These are phyloP conservation scores for Capromys pilorides DNA, from an alignment of 2,797 vertebrate species.

Conservation along the genomic window DNA sequence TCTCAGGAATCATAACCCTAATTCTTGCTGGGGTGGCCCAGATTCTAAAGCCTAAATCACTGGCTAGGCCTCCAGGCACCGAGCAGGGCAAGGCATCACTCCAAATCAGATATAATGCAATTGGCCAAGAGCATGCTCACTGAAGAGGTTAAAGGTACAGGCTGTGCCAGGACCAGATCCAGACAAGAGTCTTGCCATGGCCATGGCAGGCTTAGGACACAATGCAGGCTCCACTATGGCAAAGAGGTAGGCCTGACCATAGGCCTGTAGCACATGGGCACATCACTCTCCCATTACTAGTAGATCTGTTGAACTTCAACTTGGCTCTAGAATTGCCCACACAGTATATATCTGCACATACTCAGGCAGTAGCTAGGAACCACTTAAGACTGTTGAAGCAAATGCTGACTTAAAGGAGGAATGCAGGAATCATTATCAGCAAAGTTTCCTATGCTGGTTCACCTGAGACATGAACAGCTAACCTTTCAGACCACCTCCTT, in stretches of 20 bases:
- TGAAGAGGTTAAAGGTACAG: not conserved
- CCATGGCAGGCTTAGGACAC: not conserved
- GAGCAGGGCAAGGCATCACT: not conserved
- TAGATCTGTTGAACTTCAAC: not conserved
- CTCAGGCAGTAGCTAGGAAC: not conserved
- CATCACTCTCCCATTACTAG: accelerated
- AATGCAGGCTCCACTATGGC: not conserved
- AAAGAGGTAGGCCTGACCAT: not conserved
- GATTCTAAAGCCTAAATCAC: not conserved
- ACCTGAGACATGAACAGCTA: not conserved
- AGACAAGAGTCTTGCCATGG: not conserved
- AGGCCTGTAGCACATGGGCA: not conserved
- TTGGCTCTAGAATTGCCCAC: not conserved
- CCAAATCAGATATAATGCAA: not conserved
- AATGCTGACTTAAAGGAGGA: not conserved
- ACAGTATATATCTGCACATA: not conserved
- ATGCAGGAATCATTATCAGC: not conserved
- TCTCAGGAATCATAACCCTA: not conserved
- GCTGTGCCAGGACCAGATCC: not conserved
- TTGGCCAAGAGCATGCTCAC: not conserved
- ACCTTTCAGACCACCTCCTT: not conserved
- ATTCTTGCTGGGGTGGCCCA: not conserved
- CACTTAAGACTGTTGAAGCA: not conserved
- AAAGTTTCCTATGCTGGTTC: not conserved
- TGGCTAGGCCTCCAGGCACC: not conserved